Base-by-base conservation (phyloP, 2,888 invertebrate genomes). In the Drosophila peninsularis region DNA sequence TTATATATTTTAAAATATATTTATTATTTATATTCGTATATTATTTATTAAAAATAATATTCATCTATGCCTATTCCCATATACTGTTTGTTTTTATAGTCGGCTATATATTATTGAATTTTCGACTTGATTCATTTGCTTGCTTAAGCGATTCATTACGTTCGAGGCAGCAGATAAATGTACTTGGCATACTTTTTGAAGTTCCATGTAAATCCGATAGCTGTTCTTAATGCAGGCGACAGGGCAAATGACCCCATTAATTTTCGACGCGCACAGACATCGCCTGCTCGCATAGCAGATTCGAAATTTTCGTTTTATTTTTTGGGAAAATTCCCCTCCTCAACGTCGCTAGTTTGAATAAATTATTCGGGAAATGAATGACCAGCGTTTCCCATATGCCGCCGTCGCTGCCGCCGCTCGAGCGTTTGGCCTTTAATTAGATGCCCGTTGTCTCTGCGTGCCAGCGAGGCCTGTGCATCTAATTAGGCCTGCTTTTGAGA, bases 221-320 rank as follows among this genome's bases (percentile, higher is more conserved):
- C 53, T 55, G 21, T 61, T 66, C 62, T 39, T 49, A 57, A 55
- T 61, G 52, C 62, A 21, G 52, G 52, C 39, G 56, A 41, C 54
- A 63, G 69, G 85, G 85, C 82, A 87, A 87, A 84, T 79, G 88
- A 87, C 71, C 85, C 79, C 79, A 85, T 85, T 87, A 87, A 85
- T 87, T 82, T 80, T 78, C 30, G 69, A 65, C 54, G 67, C 65
- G 54, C 56, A 45, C 45, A 49, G 42, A 32, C 36, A 68, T 13
- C 42, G 36, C 24, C n/a, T 19, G 34, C 24, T 42, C 34, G 32
- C 39, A 13, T 49, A 52, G 39, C 52, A 52, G 60, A 65, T 45
- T 50, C 61, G 57, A 47, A 32, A 32, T 19, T 53, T 49, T 36
- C 17, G 30, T 7, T 42, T 13, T 19, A 62, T 66, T 53, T 53